Percentiles rank a stretch among this genome's conserved stretches.
phyloP scores from a whole-genome alignment of 2,888 invertebrate genomes.

The Stegana nigrithorax region DNA sequence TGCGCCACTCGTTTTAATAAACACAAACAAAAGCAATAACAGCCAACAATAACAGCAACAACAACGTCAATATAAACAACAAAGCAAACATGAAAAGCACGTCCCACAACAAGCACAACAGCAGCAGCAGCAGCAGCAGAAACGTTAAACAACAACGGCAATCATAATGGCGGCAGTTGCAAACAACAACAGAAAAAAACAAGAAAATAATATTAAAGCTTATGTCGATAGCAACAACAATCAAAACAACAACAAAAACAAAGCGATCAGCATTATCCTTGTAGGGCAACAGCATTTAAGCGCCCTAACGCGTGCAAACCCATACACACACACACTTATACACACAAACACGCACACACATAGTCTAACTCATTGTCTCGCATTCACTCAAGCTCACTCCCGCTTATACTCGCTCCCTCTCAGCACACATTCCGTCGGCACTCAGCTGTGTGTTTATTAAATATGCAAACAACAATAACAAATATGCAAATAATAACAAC shows the following conservation, averaged over 20 bases:
- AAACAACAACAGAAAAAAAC: too few relatives aligned
- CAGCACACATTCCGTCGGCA: too few relatives aligned
- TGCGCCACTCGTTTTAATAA: constrained; percentile 62
- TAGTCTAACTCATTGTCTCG: not conserved
- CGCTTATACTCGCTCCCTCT: not conserved
- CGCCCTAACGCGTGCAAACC: too few relatives aligned
- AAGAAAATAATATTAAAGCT: too few relatives aligned
- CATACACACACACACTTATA: constrained; percentile 10
- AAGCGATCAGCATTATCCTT: constrained; percentile 4
- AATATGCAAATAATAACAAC: constrained; percentile 32
- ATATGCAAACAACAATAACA: constrained; percentile 31
- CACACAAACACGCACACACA: constrained; percentile 11
- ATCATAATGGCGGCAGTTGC: constrained; percentile 9
- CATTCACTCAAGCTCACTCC: not conserved
- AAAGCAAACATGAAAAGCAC: constrained; percentile 12
- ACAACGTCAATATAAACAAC: constrained; percentile 1
- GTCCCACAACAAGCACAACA: constrained; percentile 15
- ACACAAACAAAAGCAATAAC: constrained; percentile 26
- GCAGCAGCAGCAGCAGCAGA: constrained; percentile 17
- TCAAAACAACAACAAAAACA: constrained; percentile 6
- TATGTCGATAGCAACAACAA: constrained; percentile 29
- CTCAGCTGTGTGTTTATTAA: constrained; percentile 19
- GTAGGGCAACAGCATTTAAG: constrained; percentile 33
- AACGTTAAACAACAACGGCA: constrained; percentile 12
- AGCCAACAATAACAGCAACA: constrained; percentile 20